phyloP scores from a whole-genome alignment of 2,113 vertebrate genomes.

The Hemiprocne comata region DNA sequence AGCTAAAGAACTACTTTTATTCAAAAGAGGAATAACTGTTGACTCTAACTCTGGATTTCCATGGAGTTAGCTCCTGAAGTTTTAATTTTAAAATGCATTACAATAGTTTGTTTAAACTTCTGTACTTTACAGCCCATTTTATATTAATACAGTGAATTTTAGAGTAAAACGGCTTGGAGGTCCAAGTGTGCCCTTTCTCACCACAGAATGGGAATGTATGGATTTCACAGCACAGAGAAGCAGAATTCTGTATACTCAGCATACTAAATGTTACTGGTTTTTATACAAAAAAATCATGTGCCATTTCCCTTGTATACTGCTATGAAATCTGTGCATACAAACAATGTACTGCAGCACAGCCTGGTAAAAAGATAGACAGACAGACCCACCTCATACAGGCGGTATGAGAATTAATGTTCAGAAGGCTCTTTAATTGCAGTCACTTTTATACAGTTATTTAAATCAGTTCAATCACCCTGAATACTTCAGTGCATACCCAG shows the following conservation, averaged over 20 bases:
- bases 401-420: not conserved
- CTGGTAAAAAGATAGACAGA: not conserved
- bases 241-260: not conserved
- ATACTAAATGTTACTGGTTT: not conserved
- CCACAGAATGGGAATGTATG: not conserved
- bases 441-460: not conserved
- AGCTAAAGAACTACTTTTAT: not conserved
- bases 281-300: not conserved
- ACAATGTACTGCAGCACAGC: not conserved
- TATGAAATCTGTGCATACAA: accelerated
- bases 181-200: not conserved
- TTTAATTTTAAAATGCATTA: not conserved
- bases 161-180: not conserved
- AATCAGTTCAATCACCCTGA: not conserved
- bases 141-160: not conserved
- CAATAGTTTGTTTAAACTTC: not conserved
- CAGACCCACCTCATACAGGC: not conserved
- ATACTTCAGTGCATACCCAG: not conserved
- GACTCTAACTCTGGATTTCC: not conserved
- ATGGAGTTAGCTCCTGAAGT: not conserved
- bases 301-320: not conserved
- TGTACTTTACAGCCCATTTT: not conserved
- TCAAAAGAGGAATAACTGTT: not conserved
- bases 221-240: not conserved
- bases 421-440: not conserved